A percentile compares a stretch with the other conserved stretches of the same genome.
phyloP scores from a whole-genome alignment of 2,888 invertebrate species.

The Mesorhabditis spiculigera region DNA sequence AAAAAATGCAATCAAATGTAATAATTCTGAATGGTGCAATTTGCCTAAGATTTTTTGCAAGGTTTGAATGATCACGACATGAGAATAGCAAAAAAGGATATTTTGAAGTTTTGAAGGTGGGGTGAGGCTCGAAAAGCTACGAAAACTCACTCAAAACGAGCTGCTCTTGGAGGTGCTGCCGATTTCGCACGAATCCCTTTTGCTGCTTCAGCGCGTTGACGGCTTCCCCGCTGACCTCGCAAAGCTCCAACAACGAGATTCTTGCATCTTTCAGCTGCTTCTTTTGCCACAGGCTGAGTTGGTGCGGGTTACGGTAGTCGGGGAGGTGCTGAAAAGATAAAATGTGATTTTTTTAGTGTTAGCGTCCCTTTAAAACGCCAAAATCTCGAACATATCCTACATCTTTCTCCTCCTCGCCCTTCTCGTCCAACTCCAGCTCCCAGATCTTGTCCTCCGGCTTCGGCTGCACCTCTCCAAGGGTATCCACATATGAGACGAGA shows the following conservation, averaged over 20 bases:
- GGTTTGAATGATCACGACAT: background rate
- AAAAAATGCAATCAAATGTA: no score
- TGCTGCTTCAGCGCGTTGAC: background rate
- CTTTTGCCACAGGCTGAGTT: background rate
- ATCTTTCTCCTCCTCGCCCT: background rate
- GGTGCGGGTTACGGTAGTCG: slow-evolving; percentile 1
- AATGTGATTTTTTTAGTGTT: background rate
- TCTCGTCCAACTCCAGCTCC: background rate
- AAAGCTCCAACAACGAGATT: background rate
- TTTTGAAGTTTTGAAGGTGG: background rate
- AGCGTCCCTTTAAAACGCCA: background rate
- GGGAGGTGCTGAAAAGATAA: background rate
- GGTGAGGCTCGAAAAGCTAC: background rate
- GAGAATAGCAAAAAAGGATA: background rate
- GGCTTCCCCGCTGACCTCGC: background rate
- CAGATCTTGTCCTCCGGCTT: background rate
- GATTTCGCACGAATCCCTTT: background rate
- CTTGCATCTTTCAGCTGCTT: background rate
- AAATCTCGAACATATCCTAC: background rate
- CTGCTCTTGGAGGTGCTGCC: slow-evolving; percentile 5
- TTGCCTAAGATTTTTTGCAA: no score
- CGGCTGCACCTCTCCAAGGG: background rate
- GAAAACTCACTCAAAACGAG: background rate
- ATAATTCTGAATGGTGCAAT: no score
- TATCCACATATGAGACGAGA: background rate